These are phyloP conservation scores for Nomia melanderi DNA, from an alignment of 1,140 invertebrate genomes.

Conservation along the genomic window DNA sequence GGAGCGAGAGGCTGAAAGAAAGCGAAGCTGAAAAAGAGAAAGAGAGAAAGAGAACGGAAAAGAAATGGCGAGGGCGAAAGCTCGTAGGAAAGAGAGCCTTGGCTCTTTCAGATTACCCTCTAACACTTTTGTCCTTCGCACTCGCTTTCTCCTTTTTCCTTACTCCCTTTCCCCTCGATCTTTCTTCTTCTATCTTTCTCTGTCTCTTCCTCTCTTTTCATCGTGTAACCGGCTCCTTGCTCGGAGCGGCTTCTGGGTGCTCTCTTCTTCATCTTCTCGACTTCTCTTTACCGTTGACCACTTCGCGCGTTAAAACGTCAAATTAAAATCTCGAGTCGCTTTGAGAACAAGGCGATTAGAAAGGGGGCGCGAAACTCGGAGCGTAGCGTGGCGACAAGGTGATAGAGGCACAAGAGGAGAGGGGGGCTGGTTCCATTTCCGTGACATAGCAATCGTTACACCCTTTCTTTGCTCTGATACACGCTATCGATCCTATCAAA, in stretches of 20 bases:
- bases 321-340: slow-evolving; percentile 69
- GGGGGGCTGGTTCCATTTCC: neutral
- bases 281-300: slow-evolving; percentile 51
- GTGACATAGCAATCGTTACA: no score
- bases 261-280: slow-evolving; percentile 27
- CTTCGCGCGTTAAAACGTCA: slow-evolving; percentile 63
- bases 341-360: slow-evolving; percentile 48
- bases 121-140: slow-evolving; percentile 57
- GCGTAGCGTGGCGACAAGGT: no score
- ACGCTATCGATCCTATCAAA: no score
- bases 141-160: slow-evolving; percentile 12
- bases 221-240: slow-evolving; percentile 3
- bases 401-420: neutral
- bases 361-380: neutral
- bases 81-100: slow-evolving; percentile 25
- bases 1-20: neutral
- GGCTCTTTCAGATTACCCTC: slow-evolving; percentile 47
- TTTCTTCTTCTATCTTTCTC: no score
- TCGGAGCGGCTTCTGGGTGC: slow-evolving; percentile 34
- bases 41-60: neutral
- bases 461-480: no score
- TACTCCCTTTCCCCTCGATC: neutral
- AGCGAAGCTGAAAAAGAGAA: neutral
- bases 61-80: slow-evolving; percentile 6
- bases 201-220: no score